Conservation (phyloP, 2,113 vertebrate species). For the Halcyon senegalensis region DNA sequence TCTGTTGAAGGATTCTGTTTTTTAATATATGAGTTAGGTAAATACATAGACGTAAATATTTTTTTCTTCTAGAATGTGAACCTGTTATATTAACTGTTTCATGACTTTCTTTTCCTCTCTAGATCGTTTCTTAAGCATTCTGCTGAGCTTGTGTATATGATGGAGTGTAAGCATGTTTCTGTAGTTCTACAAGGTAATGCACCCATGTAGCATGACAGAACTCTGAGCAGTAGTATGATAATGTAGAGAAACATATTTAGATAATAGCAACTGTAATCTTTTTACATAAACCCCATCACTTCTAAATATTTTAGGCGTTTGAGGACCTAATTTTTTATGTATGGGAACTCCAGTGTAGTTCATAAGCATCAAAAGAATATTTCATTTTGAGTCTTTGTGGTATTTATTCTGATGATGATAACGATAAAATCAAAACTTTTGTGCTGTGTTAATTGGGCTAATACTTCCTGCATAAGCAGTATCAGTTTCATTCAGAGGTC, state of each 20-base stretch:
- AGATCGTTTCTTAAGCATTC: conserved; percentile 89
- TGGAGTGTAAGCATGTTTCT: conserved; percentile 88
- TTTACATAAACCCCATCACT: not conserved
- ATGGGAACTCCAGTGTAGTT: not conserved
- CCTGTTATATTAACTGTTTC: not conserved
- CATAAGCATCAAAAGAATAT: not conserved
- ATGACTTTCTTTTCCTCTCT: conserved; percentile 2
- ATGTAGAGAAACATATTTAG: not conserved
- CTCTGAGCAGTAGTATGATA: not conserved
- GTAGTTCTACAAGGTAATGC: conserved; percentile 90
- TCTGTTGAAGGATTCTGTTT: not conserved
- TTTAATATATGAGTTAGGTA: not conserved
- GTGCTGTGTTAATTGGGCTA: not conserved
- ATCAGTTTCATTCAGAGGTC: not conserved
- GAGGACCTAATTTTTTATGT: not conserved
- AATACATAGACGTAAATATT: not conserved
- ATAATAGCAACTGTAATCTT: not conserved
- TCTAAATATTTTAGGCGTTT: not conserved
- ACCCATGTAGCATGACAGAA: not conserved
- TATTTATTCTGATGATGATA: not conserved
- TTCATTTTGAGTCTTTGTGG: not conserved
- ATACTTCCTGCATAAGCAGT: not conserved
- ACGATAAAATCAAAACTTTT: not conserved
- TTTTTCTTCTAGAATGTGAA: not conserved
- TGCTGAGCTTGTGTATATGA: conserved; percentile 88